Evolutionary conservation across 1,140 invertebrate species (phyloP).

Genomic region (Bicyclus anynana): DNA sequence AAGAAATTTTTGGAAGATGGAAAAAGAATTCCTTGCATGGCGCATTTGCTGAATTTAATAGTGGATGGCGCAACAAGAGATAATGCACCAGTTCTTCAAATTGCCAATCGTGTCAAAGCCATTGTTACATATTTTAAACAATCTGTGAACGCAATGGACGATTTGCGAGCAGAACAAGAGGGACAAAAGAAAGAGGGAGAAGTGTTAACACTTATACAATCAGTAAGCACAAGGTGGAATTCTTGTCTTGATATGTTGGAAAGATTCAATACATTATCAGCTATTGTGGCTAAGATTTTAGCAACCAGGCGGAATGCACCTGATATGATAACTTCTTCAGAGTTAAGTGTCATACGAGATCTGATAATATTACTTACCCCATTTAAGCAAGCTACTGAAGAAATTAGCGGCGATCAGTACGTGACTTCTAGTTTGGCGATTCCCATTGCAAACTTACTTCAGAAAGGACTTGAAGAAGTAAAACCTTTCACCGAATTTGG

Average conservation of each 20-base stretch:
- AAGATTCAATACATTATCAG: constrained; percentile 30
- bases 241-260: constrained; percentile 33
- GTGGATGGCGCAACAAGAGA: constrained; percentile 33
- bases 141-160: constrained; percentile 32
- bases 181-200: constrained; percentile 32
- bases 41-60: constrained; percentile 47
- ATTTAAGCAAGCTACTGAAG: constrained; percentile 39
- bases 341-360: constrained; percentile 36
- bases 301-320: constrained; percentile 31
- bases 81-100: constrained; percentile 20
- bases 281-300: constrained; percentile 39
- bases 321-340: constrained; percentile 33
- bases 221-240: constrained; percentile 38
- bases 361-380: constrained; percentile 29
- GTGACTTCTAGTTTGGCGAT: constrained; percentile 40
- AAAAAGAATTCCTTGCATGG: constrained; percentile 42
- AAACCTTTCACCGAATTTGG: no score
- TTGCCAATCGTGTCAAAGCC: constrained; percentile 29
- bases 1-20: constrained; percentile 16
- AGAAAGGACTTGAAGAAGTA: no score
- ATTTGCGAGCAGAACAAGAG: constrained; percentile 32
- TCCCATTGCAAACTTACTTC: no score
- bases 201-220: constrained; percentile 35
- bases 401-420: constrained; percentile 30
- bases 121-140: constrained; percentile 32